phyloP scores from a whole-genome alignment of 2,113 vertebrate species.

The Bostrychus sinensis region DNA sequence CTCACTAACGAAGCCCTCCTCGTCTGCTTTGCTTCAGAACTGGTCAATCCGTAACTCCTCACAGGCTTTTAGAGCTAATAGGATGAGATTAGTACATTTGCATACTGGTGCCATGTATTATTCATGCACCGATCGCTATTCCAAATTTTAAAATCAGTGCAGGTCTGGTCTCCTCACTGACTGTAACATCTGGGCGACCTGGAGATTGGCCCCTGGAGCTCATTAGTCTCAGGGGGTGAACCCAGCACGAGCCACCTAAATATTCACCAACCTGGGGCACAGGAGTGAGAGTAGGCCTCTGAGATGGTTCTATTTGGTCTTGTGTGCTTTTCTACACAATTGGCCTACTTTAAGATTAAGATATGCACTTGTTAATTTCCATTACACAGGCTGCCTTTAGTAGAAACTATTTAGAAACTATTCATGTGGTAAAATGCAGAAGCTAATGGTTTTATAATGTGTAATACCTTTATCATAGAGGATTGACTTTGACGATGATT shows the following conservation, averaged over 20 bases:
- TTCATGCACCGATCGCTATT: constrained; percentile 63
- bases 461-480: no score
- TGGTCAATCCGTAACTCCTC: constrained; percentile 60
- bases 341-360: no score
- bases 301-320: constrained; percentile 1
- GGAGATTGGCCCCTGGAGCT: constrained; percentile 20
- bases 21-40: constrained; percentile 56
- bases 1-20: constrained; percentile 44
- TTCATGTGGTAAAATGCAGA: no score
- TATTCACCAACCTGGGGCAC: constrained; percentile 4
- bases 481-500: no score
- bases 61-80: constrained; percentile 72
- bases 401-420: no score
- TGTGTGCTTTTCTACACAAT: no score
- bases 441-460: no score
- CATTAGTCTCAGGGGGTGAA: constrained; percentile 34
- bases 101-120: constrained; percentile 71
- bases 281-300: background rate
- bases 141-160: constrained; percentile 67
- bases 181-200: constrained; percentile 71
- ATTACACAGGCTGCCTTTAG: no score
- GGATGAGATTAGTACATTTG: constrained; percentile 78
- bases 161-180: constrained; percentile 51
- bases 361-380: no score
- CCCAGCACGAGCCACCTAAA: constrained; percentile 17